Percentiles rank a stretch among this genome's conserved stretches.
These are phyloP conservation scores for Mantis religiosa DNA, from an alignment of 2,888 invertebrate species.

Conservation along the genomic window DNA sequence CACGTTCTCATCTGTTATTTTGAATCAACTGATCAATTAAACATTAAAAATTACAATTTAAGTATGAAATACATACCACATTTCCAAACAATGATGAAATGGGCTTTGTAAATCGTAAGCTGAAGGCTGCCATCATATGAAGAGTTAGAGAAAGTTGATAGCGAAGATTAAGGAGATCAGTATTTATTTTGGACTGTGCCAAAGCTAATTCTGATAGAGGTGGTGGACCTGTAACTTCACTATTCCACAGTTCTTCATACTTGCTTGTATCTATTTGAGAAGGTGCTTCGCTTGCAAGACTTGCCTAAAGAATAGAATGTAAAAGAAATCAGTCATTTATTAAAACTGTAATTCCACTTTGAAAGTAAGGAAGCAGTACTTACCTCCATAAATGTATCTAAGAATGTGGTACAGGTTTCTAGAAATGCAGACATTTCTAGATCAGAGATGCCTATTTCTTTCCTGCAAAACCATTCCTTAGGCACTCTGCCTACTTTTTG, in stretches of 20 bases:
- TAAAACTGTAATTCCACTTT: background rate
- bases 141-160: slow-evolving; percentile 73
- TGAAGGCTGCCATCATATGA: slow-evolving; percentile 74
- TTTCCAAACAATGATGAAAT: slow-evolving; percentile 73
- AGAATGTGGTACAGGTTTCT: slow-evolving; percentile 46
- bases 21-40: no score
- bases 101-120: slow-evolving; percentile 68
- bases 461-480: slow-evolving; percentile 76
- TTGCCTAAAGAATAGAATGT: background rate
- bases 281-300: background rate
- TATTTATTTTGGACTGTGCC: slow-evolving; percentile 69
- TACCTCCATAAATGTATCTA: slow-evolving; percentile 57
- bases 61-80: slow-evolving; percentile 46
- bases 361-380: slow-evolving; percentile 29
- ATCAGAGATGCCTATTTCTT: slow-evolving; percentile 69
- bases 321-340: background rate
- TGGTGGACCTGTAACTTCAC: slow-evolving; percentile 49
- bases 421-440: slow-evolving; percentile 48
- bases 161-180: slow-evolving; percentile 73
- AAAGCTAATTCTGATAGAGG: slow-evolving; percentile 75
- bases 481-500: slow-evolving; percentile 81
- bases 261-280: slow-evolving; percentile 32
- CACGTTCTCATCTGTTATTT: background rate
- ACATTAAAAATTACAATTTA: no score
- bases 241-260: slow-evolving; percentile 65